Evolutionary conservation across 2,888 invertebrate genomes (phyloP), one percentile per base, ranked within the genome.

Genomic region (Colostygia pectinataria): DNA sequence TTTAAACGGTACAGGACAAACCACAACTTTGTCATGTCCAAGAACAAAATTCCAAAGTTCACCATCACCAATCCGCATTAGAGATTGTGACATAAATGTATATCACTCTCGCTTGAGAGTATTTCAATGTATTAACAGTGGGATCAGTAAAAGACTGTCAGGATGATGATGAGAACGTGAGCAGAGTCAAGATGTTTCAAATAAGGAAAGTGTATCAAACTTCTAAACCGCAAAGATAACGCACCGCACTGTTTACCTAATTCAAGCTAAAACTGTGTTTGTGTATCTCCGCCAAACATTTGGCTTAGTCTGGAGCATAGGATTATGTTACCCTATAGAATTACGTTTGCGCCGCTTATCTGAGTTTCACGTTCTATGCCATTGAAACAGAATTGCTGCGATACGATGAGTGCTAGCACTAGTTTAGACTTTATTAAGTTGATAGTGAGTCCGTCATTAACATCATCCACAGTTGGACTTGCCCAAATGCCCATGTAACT

Each of bases 291-390:
- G 4, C 41, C 32, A 29, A 51, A 38, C 41, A 46, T 41, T 45
- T 27, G 32, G 36, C 27, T 14, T 24, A 40, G 45, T 28, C 31
- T 31, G 27, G 14, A 28, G 32, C 36, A 41, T 51, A 37, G 36
- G 45, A 51, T 51, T 45, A 49, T 25, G 37, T 38, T 46, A 31
- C 37, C 41, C 34, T 33, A 23, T 33, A 40, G 42, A 49, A 44
- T 33, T 27, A 33, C 45, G 38, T 43, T 41, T 29, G n/a, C 44
- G 49, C 43, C 40, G 36, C 46, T 50, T 50, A 54, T 46, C 45
- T 33, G 15, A 7, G 31, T 10, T 34, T 13, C 28, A 15, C 45
- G 41, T 45, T 20, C 37, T 41, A 24, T 25, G 23, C 37, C 18
- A 29, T 36, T 40, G 29, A 36, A 18, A 36, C 25, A 9, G 13